Base-by-base conservation (phyloP, 2,797 vertebrate species). In the Lophotriccus pileatus region DNA sequence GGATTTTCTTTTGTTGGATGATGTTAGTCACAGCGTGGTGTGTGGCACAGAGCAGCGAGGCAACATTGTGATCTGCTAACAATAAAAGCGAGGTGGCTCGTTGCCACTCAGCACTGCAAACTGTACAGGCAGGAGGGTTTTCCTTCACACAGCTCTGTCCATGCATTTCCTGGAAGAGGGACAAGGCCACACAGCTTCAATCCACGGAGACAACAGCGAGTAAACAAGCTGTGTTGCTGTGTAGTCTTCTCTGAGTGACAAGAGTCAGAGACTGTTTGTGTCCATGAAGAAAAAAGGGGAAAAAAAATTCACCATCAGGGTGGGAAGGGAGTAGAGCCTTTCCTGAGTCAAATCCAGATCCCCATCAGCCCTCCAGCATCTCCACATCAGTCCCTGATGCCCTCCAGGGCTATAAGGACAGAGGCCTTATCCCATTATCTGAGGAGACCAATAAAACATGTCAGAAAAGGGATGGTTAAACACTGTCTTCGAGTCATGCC, bases 131-230 rank as follows among this genome's bases (percentile, higher is more conserved):
- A 3, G n/a, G 21, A 69, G 87, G 76, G 94, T 82, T 97, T 93
- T 94, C 94, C 96, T 94, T 30, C 91, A 93, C 90, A 63, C 91
- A 66, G 90, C 94, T 36, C 0, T 17, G 72, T 27, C 94, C 93
- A 14, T 93, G 95, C 89, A 0, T 87, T 95, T 68, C 95, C 92
- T 97, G 96, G 95, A 95, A 89, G 58, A 3, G 30, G 58, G 93
- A 95, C 93, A 93, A 93, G 96, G 96, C 95, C 95, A 96, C 95
- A 96, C 96, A 96, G 93, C 93, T 96, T 96, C 95, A 94, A 83
- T 39, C 83, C 85, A 68, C 32, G 3, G 91, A 93, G 87, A 49
- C 94, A 90, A 18, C 80, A 67, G 87, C 3, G 3, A 72, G 84
- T 95, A 93, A 97, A 96, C 93, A 96, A 80, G 91, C 37, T 32